Evolutionary conservation across 1,140 invertebrate species (phyloP), one percentile per base, ranked within the genome.

Genomic region (Stegodyphus dumicola): DNA sequence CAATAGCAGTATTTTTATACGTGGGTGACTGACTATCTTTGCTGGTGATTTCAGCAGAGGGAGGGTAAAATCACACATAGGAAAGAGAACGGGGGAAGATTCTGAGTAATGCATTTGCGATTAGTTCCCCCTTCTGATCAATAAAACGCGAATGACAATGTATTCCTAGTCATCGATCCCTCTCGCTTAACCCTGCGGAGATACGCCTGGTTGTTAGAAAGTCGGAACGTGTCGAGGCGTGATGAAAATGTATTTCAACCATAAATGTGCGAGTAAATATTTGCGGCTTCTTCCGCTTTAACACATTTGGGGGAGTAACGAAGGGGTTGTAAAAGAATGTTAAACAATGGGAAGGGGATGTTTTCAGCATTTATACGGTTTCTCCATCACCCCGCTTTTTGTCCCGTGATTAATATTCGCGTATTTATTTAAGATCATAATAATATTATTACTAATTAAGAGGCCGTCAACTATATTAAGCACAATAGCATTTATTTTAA

Each of bases 91-190:
- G 65, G 65, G 53, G 60, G 78, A 67, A 67, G 56, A 71, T 75
- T 83, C 80, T 83, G 80, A 83, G 80, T 83, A 83, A 83, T 83
- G 80, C 80, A 75, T 83, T 83, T 83, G 80, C 80, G 80, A 83
- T 83, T 83, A 83, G 80, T 83, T 83, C 80, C 80, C 33, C 80
- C 80, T 83, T 75, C 80, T 83, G 80, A 83, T 83, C 80, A 83
- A 83, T 83, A 83, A 83, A 83, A 83, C 80, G 70, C 80, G 70
- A 83, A 83, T 83, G 80, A 83, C 80, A 83, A 74, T 83, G 80
- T 83, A 74, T 83, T 83, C 71, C 71, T 66, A 33, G 80, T 65
- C 71, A 83, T 83, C 71, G 70, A 83, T 83, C 71, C 71, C 56
- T 83, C 65, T 67, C 75, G 54, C 71, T 83, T 83, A 83, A 83